These are phyloP conservation scores for Scrobipalpa atriplicella DNA, from an alignment of 2,888 invertebrate genomes.

Conservation along the genomic window DNA sequence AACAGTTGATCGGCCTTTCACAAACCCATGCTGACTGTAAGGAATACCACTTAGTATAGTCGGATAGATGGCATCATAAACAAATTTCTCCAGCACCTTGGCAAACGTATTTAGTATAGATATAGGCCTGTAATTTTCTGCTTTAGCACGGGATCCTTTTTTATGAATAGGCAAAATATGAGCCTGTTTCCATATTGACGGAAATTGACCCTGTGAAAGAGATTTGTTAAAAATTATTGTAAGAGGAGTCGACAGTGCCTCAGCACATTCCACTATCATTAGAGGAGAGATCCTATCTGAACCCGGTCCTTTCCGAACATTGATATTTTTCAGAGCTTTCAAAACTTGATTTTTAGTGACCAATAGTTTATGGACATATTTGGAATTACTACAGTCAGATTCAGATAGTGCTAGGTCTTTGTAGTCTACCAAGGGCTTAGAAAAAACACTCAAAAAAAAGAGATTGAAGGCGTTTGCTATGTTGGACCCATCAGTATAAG, in stretches of 20 bases:
- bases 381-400: too few relatives aligned
- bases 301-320: background rate
- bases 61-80: background rate
- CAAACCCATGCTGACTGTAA: background rate
- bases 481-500: background rate
- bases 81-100: background rate
- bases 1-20: background rate
- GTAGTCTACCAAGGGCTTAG: too few relatives aligned
- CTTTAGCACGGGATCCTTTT: background rate
- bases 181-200: background rate
- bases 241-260: background rate
- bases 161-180: slow-evolving; percentile 5
- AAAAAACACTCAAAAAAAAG: too few relatives aligned
- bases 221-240: background rate
- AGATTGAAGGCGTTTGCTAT: background rate
- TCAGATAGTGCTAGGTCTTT: too few relatives aligned
- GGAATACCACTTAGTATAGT: background rate
- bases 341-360: background rate
- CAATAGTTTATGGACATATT: background rate
- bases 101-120: background rate
- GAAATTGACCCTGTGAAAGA: background rate
- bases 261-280: background rate
- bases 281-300: background rate
- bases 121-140: background rate
- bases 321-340: background rate